phyloP scores from a whole-genome alignment of 2,113 vertebrate genomes.

The Microcebus jonahi region DNA sequence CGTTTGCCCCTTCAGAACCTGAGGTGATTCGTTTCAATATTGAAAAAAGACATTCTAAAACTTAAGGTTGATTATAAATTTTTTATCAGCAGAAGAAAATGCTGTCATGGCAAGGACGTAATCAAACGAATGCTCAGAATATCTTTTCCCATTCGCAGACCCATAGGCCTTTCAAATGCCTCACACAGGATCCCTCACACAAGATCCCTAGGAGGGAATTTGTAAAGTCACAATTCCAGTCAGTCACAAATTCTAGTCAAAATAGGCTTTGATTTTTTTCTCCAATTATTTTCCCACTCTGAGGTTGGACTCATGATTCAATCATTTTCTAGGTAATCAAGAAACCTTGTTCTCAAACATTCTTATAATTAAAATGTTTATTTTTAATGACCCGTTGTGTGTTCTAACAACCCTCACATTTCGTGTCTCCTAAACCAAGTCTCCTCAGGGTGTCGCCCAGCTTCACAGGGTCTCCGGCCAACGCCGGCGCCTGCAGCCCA shows the following conservation, averaged over 20 bases:
- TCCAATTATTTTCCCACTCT: not conserved
- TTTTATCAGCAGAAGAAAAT: slow-evolving; percentile 6
- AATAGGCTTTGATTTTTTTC: not conserved
- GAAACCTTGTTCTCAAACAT: not conserved
- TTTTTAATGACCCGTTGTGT: not conserved
- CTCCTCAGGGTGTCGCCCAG: fast-evolving
- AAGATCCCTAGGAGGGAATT: not conserved
- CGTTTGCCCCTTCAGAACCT: not conserved
- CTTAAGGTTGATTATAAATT: not conserved
- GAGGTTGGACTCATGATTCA: not conserved
- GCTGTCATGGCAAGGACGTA: no score
- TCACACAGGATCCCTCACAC: not conserved
- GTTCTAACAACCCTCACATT: no score
- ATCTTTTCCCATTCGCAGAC: not conserved
- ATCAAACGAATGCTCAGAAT: not conserved
- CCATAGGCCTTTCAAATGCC: not conserved
- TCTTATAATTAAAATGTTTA: not conserved
- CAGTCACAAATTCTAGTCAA: not conserved
- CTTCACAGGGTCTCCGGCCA: not conserved
- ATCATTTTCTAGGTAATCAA: not conserved
- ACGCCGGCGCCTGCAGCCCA: fast-evolving
- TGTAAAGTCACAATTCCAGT: not conserved
- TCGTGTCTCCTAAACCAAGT: not conserved
- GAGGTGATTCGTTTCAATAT: not conserved
- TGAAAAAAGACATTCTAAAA: not conserved